phyloP scores from a whole-genome alignment of 1,140 invertebrate species.

The Calycopis cecrops region DNA sequence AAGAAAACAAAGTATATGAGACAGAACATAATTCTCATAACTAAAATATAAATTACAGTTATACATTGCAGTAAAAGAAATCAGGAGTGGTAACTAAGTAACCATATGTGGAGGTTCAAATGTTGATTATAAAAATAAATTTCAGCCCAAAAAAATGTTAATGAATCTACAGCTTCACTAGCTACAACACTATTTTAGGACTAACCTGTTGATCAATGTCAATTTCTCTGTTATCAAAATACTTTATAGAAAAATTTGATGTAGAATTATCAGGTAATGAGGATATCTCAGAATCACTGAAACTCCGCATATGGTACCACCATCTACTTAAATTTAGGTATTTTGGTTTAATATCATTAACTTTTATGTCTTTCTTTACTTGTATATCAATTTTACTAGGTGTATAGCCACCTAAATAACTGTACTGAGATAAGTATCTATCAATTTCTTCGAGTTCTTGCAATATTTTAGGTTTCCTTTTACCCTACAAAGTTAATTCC shows the following conservation, averaged over 20 bases:
- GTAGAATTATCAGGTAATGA: conserved; percentile 49
- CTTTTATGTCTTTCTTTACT: conserved; percentile 59
- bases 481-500: conserved; percentile 51
- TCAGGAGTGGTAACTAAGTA: conserved; percentile 44
- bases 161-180: conserved; percentile 7
- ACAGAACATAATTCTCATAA: conserved; percentile 3
- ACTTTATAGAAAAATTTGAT: conserved; percentile 22
- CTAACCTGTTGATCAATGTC: conserved; percentile 63
- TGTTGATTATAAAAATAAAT: conserved; percentile 6
- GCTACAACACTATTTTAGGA: conserved; percentile 24
- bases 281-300: conserved; percentile 67
- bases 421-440: conserved; percentile 68
- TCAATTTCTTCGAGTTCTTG: conserved; percentile 50
- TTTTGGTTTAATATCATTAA: conserved; percentile 53
- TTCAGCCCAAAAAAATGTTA: conserved; percentile 1
- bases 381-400: conserved; percentile 73
- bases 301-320: conserved; percentile 78
- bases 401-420: conserved; percentile 75
- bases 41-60: not conserved
- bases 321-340: conserved; percentile 75
- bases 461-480: conserved; percentile 25
- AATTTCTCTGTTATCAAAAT: conserved; percentile 25
- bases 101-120: conserved; percentile 60
- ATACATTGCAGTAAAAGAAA: not conserved
- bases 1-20: conserved; percentile 38